These are phyloP conservation scores for Thunnus thynnus DNA, from an alignment of 2,113 vertebrate genomes.

Conservation along the genomic window DNA sequence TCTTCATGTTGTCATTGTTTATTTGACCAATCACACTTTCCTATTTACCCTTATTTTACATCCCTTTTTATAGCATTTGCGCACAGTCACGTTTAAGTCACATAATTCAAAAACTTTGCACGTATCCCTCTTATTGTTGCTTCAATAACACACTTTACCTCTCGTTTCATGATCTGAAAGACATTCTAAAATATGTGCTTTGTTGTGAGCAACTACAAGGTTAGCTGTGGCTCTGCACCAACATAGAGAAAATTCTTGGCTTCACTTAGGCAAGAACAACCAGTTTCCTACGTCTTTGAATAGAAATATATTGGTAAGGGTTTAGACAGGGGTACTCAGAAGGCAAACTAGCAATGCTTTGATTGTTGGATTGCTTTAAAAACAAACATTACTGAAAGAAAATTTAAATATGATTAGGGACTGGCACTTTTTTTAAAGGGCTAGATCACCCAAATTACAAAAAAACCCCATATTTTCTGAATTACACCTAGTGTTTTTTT, in stretches of 20 bases:
- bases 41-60: not conserved
- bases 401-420: not conserved
- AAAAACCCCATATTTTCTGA: not conserved
- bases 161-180: not conserved
- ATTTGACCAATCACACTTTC: conserved; percentile 38
- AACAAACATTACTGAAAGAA: not conserved
- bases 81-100: not conserved
- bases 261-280: no score
- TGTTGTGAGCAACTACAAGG: not conserved
- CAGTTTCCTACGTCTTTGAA: not conserved
- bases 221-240: no score
- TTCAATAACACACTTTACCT: conserved; percentile 9
- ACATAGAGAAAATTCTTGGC: no score
- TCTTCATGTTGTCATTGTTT: conserved; percentile 46
- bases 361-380: not conserved
- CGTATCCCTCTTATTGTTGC: not conserved
- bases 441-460: not conserved
- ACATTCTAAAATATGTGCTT: not conserved
- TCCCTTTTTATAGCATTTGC: conserved; percentile 4
- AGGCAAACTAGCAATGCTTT: not conserved
- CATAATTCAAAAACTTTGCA: conserved; percentile 16
- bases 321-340: not conserved
- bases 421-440: not conserved
- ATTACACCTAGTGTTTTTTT: not conserved
- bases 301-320: not conserved